phyloP scores from a whole-genome alignment of 2,797 vertebrate genomes.

The Garrulus glandarius region DNA sequence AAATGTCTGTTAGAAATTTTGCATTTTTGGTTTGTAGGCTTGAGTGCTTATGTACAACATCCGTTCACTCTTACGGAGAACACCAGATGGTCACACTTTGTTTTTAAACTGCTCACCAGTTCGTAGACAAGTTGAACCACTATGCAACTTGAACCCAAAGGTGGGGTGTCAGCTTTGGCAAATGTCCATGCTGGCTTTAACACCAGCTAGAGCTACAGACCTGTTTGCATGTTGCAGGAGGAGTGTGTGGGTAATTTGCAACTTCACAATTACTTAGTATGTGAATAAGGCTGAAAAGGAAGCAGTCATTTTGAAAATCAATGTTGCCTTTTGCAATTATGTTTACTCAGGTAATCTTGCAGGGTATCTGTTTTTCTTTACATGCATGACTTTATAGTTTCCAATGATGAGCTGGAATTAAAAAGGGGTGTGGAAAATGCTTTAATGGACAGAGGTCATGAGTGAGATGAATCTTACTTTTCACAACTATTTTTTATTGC shows the following conservation, averaged over 20 bases:
- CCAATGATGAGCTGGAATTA: background rate
- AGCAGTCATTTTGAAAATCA: conserved; percentile 35
- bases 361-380: conserved; percentile 15
- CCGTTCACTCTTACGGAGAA: background rate
- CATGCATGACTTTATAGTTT: background rate
- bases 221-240: conserved; percentile 16
- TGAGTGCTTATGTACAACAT: background rate
- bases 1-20: background rate
- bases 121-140: conserved; percentile 28
- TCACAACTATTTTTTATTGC: background rate
- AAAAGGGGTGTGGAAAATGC: background rate
- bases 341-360: conserved; percentile 38
- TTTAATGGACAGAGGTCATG: background rate
- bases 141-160: conserved; percentile 22
- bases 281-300: conserved; percentile 50
- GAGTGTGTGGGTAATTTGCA: conserved; percentile 51
- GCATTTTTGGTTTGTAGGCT: background rate
- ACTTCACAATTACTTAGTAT: conserved; percentile 45
- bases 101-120: conserved; percentile 13
- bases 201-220: background rate
- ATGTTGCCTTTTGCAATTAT: conserved; percentile 12
- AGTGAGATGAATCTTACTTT: background rate
- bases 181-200: background rate
- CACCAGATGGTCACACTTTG: background rate
- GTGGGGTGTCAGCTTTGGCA: conserved; percentile 37